phyloP scores from a whole-genome alignment of 1,140 invertebrate genomes.

The Chymomyza costata region DNA sequence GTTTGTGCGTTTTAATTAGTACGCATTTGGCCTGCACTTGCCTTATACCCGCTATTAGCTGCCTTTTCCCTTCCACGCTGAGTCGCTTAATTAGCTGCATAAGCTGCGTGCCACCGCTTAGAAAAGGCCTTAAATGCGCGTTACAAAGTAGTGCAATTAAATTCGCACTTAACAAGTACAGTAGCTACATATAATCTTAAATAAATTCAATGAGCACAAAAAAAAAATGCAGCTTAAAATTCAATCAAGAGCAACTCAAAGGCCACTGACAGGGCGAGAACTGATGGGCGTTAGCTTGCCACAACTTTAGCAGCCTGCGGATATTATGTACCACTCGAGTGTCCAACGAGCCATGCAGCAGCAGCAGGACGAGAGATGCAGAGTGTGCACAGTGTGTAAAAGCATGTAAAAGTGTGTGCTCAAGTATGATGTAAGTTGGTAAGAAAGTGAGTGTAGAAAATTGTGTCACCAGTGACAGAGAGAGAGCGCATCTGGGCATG shows the following conservation, averaged over 20 bases:
- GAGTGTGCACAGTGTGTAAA: not conserved
- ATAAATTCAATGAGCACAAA: no score
- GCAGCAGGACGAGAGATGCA: conserved; percentile 12
- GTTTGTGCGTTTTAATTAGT: conserved; percentile 72
- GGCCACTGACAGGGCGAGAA: not conserved
- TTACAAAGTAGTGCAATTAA: conserved; percentile 25
- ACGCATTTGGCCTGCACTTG: conserved; percentile 26
- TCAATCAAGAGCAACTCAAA: conserved; percentile 59
- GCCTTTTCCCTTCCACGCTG: conserved; percentile 12
- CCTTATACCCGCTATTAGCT: not conserved
- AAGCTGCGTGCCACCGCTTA: conserved; percentile 15
- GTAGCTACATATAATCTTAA: conserved; percentile 1
- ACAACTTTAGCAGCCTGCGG: conserved; percentile 17
- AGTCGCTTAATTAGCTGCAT: conserved; percentile 33
- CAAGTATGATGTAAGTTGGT: conserved; percentile 50
- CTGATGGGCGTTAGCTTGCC: conserved; percentile 4
- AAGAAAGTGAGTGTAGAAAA: conserved; percentile 31
- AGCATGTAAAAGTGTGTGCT: no score
- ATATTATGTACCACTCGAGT: conserved; percentile 61
- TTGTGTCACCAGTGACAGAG: conserved; percentile 49
- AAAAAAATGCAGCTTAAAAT: no score
- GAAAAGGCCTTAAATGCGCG: conserved; percentile 44
- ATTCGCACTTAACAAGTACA: conserved; percentile 22
- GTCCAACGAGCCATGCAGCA: conserved; percentile 56
- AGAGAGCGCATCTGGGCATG: no score